These are phyloP conservation scores for Perizoma affinitatum DNA, from an alignment of 2,888 invertebrate species.

Conservation along the genomic window DNA sequence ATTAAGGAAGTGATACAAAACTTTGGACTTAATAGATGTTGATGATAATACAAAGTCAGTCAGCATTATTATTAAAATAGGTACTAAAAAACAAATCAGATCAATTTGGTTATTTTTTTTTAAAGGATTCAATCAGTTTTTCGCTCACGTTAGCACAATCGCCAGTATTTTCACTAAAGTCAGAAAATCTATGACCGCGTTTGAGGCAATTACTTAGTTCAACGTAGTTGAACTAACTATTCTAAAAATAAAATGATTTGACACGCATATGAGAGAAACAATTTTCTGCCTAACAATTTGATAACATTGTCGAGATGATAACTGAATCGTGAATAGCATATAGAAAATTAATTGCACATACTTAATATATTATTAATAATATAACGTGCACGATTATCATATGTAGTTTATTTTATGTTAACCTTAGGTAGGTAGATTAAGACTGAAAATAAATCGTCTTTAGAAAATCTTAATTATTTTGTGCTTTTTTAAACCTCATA, in stretches of 20 bases:
- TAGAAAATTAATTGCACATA: slow-evolving; percentile 66
- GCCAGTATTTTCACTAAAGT: slow-evolving; percentile 28
- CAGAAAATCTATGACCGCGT: slow-evolving; percentile 22
- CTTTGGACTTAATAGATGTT: background rate
- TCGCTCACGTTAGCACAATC: slow-evolving; percentile 16
- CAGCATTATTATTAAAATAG: background rate
- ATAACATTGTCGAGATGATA: slow-evolving; percentile 30
- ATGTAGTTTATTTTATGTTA: slow-evolving; percentile 63
- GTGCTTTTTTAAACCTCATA: slow-evolving; percentile 66
- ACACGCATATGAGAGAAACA: too few species aligned
- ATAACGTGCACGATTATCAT: slow-evolving; percentile 75
- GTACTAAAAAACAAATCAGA: slow-evolving; percentile 2
- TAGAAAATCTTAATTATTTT: slow-evolving; percentile 52
- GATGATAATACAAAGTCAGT: background rate
- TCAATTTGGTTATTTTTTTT: slow-evolving; percentile 5
- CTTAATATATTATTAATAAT: slow-evolving; percentile 59
- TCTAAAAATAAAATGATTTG: too few species aligned
- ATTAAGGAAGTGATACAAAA: slow-evolving; percentile 41
- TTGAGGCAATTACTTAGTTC: slow-evolving; percentile 26
- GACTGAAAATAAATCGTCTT: slow-evolving; percentile 71
- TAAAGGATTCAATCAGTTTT: slow-evolving; percentile 20
- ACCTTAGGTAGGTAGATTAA: slow-evolving; percentile 69
- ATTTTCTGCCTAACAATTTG: too few species aligned
- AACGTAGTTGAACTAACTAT: too few species aligned
- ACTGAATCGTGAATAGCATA: slow-evolving; percentile 56